Evolutionary conservation across 2,113 vertebrate species (phyloP), one percentile per base, ranked within the genome.

Genomic region (Gnathonemus echidnorhynchus): DNA sequence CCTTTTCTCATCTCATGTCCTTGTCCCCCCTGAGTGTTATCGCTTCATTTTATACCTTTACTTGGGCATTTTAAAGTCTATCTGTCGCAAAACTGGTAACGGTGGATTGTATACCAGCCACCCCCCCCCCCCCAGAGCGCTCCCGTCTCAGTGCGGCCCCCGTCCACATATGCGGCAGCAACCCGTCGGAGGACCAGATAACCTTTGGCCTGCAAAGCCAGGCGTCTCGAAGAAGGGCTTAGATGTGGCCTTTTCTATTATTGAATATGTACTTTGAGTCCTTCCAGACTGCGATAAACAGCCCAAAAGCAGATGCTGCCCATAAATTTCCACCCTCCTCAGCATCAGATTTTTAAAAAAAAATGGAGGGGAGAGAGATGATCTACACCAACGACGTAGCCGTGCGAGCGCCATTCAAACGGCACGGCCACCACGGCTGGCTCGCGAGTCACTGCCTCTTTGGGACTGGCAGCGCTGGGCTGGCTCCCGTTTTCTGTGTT

Each of bases 241-340:
- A 56, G 45, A 70, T 21, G 80, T 27, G 42, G 88, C 35, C 31
- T 89, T 84, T 42, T 53, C 48, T 84, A 89, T 84, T 83, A 89
- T 56, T 84, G 39, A 83, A 84, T 89, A 83, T 89, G 31, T 83
- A 83, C 74, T 10, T 35, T 48, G 74, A 35, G 49, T 9, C 8
- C 35, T 56, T 49, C 35, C 49, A 83, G 49, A n/a, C 46, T 42
- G 35, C 27, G 3, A 53, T 56, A 89, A 83, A 89, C 49, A 83
- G 48, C 70, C 49, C 49, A 39, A 52, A 84, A 56, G 17, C 88
- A 83, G 74, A 83, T 80, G 19, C 31, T 89, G 27, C 46, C 1
- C 1, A 88, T 58, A 13, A 45, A 58, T 88, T 42, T 88, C 39
- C 24, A 11, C 19, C 5, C 13, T n/a, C 17, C 13, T 86, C n/a